phyloP scores from a whole-genome alignment of 2,888 invertebrate species.

The Drosophila eohydei region DNA sequence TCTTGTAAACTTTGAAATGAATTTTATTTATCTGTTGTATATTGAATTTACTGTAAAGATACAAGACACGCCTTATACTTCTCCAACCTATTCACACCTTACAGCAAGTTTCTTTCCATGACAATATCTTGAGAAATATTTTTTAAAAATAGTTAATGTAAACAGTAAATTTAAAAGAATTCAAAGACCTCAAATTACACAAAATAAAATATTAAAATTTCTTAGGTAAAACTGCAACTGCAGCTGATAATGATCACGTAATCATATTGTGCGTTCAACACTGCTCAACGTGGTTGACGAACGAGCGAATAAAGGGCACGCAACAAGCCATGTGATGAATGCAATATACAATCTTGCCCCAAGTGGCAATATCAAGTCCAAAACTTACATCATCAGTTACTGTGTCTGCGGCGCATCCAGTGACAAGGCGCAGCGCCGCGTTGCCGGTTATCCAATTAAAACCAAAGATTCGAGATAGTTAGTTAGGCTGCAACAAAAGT shows the following conservation, averaged over 20 bases:
- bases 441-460: slow-evolving; percentile 80
- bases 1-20: too few species aligned
- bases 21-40: too few species aligned
- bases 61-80: too few species aligned
- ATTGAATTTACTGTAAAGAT: too few species aligned
- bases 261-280: neutral
- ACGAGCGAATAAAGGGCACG: slow-evolving; percentile 45
- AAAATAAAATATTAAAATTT: neutral
- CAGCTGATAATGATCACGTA: slow-evolving; percentile 29
- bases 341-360: slow-evolving; percentile 39
- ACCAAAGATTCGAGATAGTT: slow-evolving; percentile 75
- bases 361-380: slow-evolving; percentile 79
- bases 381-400: slow-evolving; percentile 65
- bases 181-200: too few species aligned
- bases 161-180: too few species aligned
- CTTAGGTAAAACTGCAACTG: neutral
- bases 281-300: slow-evolving; percentile 12
- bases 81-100: too few species aligned
- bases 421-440: slow-evolving; percentile 18
- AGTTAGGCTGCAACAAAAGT: slow-evolving; percentile 48
- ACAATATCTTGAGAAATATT: too few species aligned
- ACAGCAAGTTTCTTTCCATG: too few species aligned
- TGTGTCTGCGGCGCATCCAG: slow-evolving; percentile 32
- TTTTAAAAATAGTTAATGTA: too few species aligned
- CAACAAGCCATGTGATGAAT: slow-evolving; percentile 32